These are phyloP conservation scores for Pseudopleuronectes americanus DNA, from an alignment of 2,797 vertebrate species.

Conservation along the genomic window DNA sequence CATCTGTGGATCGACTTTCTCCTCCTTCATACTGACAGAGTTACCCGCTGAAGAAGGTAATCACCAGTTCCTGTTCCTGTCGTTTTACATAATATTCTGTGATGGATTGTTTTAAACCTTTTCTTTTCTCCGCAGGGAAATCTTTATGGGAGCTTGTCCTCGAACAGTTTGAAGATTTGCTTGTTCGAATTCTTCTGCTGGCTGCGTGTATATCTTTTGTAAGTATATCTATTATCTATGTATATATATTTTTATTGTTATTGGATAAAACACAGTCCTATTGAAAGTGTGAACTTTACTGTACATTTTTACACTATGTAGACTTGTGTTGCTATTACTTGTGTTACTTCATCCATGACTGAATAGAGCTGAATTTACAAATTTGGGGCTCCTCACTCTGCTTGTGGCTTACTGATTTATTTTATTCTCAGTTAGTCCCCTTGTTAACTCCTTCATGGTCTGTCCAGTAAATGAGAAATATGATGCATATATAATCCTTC, in stretches of 20 bases:
- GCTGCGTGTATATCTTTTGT: constrained; percentile 99
- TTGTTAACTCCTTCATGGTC: not conserved
- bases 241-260: not conserved
- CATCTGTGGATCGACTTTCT: constrained; percentile 57
- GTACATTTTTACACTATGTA: not conserved
- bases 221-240: constrained; percentile 81
- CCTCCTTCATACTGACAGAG: constrained; percentile 84
- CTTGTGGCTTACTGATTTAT: not conserved
- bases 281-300: not conserved
- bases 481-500: not conserved
- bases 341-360: not conserved
- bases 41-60: constrained; percentile 98
- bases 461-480: not conserved
- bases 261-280: not conserved
- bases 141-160: constrained; percentile 96
- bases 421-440: not conserved
- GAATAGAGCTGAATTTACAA: not conserved
- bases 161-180: constrained; percentile 98
- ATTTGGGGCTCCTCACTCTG: not conserved
- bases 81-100: not conserved
- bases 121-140: constrained; percentile 87
- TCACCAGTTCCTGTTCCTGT: constrained; percentile 11
- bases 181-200: constrained; percentile 97
- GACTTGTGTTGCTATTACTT: not conserved
- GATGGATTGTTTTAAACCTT: constrained; percentile 16